Evolutionary conservation across 1,140 invertebrate species (phyloP).

Genomic region (Metopolophium dirhodum): DNA sequence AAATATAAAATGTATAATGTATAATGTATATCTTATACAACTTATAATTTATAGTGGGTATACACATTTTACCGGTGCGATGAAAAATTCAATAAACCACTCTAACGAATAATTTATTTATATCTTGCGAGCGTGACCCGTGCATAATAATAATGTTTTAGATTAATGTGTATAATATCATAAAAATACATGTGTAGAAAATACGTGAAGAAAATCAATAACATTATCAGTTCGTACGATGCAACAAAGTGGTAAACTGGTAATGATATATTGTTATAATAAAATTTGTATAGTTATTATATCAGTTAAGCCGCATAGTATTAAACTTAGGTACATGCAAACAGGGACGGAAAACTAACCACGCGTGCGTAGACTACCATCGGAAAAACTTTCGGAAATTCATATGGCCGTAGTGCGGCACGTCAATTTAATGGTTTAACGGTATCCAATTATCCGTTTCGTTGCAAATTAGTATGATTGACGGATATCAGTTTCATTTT

Average conservation of each 20-base stretch:
- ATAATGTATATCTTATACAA: neutral
- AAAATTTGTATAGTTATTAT: neutral
- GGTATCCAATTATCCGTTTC: neutral
- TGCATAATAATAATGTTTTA: slow-evolving; percentile 14
- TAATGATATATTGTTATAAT: neutral
- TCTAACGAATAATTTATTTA: neutral
- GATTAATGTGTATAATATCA: neutral
- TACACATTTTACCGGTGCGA: neutral
- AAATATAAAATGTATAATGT: neutral
- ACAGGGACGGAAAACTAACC: slow-evolving; percentile 8
- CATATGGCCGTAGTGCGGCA: neutral
- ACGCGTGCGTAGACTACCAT: neutral
- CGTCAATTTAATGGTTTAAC: neutral
- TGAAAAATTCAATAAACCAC: neutral
- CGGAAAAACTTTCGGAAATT: neutral
- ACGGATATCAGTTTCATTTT: neutral
- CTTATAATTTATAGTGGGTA: neutral
- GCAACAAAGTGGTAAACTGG: neutral
- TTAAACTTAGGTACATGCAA: neutral
- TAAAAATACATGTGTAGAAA: neutral
- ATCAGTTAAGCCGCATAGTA: neutral
- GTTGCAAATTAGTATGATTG: neutral
- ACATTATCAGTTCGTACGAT: neutral
- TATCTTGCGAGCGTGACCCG: neutral
- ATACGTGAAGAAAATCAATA: neutral